These are phyloP conservation scores for Acanthosepion esculentum DNA, from an alignment of 2,888 invertebrate genomes.

Conservation along the genomic window DNA sequence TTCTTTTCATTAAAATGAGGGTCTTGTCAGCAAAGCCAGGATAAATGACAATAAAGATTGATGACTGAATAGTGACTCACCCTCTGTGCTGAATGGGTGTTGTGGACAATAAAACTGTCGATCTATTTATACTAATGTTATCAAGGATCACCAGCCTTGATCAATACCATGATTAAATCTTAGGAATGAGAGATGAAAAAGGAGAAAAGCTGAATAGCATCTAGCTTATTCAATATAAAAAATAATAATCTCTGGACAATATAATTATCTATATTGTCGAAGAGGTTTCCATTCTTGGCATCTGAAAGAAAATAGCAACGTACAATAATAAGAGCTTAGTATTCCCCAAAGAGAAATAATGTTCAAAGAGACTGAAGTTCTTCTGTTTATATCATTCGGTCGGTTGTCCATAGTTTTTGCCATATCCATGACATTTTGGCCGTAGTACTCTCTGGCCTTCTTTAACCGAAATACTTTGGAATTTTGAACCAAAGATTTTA, in stretches of 20 bases:
- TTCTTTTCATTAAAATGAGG: background rate
- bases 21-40: background rate
- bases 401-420: too few species aligned
- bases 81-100: background rate
- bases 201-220: background rate
- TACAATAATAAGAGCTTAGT: background rate
- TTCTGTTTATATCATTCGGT: too few species aligned
- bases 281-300: background rate
- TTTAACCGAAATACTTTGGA: too few species aligned
- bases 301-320: background rate
- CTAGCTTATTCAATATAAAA: background rate
- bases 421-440: too few species aligned
- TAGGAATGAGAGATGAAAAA: background rate
- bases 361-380: background rate
- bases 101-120: background rate
- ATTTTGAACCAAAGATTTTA: too few species aligned
- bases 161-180: background rate
- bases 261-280: background rate
- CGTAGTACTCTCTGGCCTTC: too few species aligned
- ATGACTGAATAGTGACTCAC: slow-evolving; percentile 6
- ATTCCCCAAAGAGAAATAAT: background rate
- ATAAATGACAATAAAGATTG: slow-evolving; percentile 3
- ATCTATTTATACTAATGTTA: background rate
- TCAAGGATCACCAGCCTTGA: background rate
- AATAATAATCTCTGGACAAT: background rate